Percentiles rank a stretch among this genome's conserved stretches.
Evolutionary conservation across 2,113 vertebrate genomes (phyloP).

Genomic region (Thomomys bottae): DNA sequence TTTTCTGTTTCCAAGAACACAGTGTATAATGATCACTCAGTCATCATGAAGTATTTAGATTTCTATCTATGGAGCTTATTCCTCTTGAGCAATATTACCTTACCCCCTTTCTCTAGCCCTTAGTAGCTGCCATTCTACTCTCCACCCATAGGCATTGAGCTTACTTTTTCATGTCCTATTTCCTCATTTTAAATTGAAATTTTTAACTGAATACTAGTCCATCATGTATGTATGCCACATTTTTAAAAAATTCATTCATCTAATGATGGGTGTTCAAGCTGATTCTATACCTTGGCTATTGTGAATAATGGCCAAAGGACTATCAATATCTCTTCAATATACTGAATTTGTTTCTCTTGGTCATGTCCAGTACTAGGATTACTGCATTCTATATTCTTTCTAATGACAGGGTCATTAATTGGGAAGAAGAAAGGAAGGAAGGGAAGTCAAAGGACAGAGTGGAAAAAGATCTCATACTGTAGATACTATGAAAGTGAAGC

Average conservation of each 20-base stretch:
- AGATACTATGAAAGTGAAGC: not conserved
- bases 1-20: not conserved
- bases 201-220: not conserved
- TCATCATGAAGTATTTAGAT: not conserved
- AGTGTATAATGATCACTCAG: not conserved
- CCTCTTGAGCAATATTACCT: not conserved
- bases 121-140: not conserved
- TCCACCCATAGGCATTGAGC: not conserved
- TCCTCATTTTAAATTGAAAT: too few species aligned
- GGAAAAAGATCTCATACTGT: not conserved
- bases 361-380: not conserved
- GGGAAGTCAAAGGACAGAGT: not conserved
- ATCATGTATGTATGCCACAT: not conserved
- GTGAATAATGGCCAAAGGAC: not conserved
- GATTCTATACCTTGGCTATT: not conserved
- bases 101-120: not conserved
- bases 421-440: not conserved
- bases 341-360: not conserved
- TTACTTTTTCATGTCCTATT: too few species aligned
- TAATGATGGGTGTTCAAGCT: not conserved
- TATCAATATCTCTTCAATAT: not conserved
- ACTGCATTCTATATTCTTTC: not conserved
- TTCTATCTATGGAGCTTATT: not conserved
- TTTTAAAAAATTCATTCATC: not conserved
- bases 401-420: not conserved